These are phyloP conservation scores for Drosophila oshimai DNA, from an alignment of 1,140 invertebrate genomes.

Conservation along the genomic window DNA sequence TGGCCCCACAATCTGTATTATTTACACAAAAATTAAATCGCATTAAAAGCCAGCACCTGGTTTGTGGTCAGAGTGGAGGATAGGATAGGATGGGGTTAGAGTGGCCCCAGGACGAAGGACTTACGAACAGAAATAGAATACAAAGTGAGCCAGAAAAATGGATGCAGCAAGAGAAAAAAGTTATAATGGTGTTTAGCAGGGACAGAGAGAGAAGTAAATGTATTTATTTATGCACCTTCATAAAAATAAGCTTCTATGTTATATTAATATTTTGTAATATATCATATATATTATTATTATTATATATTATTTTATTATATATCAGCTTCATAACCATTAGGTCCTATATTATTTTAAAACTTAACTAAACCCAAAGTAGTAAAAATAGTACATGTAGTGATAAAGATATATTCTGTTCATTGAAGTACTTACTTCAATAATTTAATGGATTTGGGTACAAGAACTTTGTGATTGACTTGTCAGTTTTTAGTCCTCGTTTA, in stretches of 20 bases:
- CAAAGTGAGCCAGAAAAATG: too few species aligned
- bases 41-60: constrained; percentile 16
- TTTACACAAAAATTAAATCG: constrained; percentile 40
- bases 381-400: too few species aligned
- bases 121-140: not conserved
- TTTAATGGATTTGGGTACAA: not conserved
- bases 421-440: too few species aligned
- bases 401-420: too few species aligned
- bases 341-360: too few species aligned
- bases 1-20: constrained; percentile 31
- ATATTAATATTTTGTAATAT: too few species aligned
- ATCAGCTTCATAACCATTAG: too few species aligned
- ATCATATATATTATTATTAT: too few species aligned
- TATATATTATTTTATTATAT: too few species aligned
- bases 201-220: not conserved
- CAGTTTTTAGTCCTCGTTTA: not conserved
- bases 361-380: too few species aligned
- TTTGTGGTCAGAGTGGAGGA: not conserved
- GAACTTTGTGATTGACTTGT: not conserved
- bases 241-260: not conserved
- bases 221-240: not conserved
- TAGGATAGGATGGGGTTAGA: not conserved
- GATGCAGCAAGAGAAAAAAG: too few species aligned
- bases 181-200: too few species aligned
- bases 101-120: not conserved